Base-by-base conservation (phyloP, 2,888 invertebrate genomes). In the Cenopis cana region DNA sequence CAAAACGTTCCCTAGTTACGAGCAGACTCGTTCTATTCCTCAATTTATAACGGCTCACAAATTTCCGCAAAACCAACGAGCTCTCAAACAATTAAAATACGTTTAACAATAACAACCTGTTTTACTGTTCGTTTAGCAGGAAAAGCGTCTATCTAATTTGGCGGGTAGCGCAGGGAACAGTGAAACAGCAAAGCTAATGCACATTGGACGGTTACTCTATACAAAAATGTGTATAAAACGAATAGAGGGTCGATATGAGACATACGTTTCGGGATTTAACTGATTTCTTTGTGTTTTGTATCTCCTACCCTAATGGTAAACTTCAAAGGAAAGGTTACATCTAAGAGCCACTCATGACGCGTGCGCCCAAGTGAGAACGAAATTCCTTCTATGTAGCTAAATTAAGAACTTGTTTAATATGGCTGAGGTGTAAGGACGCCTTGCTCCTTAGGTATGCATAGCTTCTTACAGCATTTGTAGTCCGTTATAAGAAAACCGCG, bases 61-160 rank as follows among this genome's bases (percentile, higher is more conserved):
- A 55, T 59, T 41, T 20, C 2, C 14, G 12, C 2, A 38, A 41
- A 36, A 18, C 36, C 18, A 57, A 38, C 12, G 12, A 41, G 14
- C 41, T 24, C 24, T 59, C 14, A 41, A n/a, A 24, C 24, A 60
- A 60, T 29, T 41, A 11, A 60, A 60, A 60, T 17, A 46, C 60
- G 24, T 59, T 59, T 36, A 20, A 59, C 14, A 41, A 29, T 55
- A 59, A 59, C 59, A 59, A 41, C 38, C 60, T 29, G 33, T 50
- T 52, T 52, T 18, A 52, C 33, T 36, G 33, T 62, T 62, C 29
- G 8, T 52, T 62, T 52, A 18, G 14, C 50, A 17, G n/a, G 5
- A 10, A 52, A 33, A 55, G 55, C 29, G 55, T 54, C 29, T 14
- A 33, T 61, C 49, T 29, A 33, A 50, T 49, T 29, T 29, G 3